Percentiles rank a stretch among this genome's conserved stretches.
Evolutionary conservation across 2,888 invertebrate species (phyloP).

Genomic region (Archips xylosteana): DNA sequence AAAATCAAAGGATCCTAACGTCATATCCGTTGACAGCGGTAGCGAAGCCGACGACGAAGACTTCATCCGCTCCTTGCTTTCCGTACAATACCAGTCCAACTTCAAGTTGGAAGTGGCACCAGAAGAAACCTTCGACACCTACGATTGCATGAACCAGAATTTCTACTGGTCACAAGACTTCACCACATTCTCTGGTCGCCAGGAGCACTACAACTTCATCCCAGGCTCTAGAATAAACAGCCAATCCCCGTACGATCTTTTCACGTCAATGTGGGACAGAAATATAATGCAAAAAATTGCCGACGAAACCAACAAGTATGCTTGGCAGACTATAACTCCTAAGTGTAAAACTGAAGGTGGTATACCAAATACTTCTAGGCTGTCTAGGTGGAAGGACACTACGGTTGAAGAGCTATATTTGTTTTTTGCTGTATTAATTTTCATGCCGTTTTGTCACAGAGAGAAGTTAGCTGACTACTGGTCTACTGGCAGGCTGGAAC

Average conservation of each 20-base stretch:
- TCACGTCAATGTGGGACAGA: constrained; percentile 37
- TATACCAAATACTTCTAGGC: constrained; percentile 32
- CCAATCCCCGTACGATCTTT: constrained; percentile 33
- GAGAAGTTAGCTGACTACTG: constrained; percentile 36
- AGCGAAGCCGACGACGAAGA: constrained; percentile 40
- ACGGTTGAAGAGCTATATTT: constrained; percentile 39
- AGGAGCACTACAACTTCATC: constrained; percentile 27
- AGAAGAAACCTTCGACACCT: constrained; percentile 35
- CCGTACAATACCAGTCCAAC: constrained; percentile 35
- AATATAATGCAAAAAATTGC: constrained; percentile 41
- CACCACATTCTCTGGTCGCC: constrained; percentile 27
- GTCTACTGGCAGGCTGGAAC: constrained; percentile 30
- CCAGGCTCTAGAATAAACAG: constrained; percentile 34
- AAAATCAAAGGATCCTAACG: constrained; percentile 27
- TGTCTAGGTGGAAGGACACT: constrained; percentile 38
- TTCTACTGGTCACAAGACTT: constrained; percentile 41
- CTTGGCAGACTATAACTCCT: constrained; percentile 40
- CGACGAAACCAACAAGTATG: constrained; percentile 41
- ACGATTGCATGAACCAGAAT: constrained; percentile 38
- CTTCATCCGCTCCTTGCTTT: constrained; percentile 37
- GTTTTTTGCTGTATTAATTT: constrained; percentile 34
- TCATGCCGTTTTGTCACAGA: constrained; percentile 39
- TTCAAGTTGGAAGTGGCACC: constrained; percentile 25
- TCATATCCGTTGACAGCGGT: constrained; percentile 32
- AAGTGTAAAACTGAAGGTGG: constrained; percentile 41